Evolutionary conservation across 2,888 invertebrate genomes (phyloP), one percentile per base, ranked within the genome.

Genomic region (Melanostoma mellinum): DNA sequence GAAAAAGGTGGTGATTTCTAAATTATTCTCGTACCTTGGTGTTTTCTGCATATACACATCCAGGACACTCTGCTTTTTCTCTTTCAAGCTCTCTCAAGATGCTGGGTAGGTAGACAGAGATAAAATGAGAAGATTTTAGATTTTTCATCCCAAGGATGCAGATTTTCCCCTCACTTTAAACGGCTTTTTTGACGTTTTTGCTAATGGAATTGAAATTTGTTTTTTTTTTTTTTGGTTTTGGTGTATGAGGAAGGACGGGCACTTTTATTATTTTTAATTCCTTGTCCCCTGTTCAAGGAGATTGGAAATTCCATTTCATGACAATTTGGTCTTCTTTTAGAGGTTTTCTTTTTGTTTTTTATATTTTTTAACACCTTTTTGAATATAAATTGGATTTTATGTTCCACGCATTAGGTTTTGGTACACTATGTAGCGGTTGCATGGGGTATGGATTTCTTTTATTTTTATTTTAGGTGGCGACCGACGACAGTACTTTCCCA

Each of bases 331-430:
- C 63, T 65, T 71, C 71, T 75, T 73, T 72, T 35, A 52, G 53
- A 71, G 52, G 4, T 32, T 4, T 2, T 46, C 6, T 52, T 53
- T 42, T 6, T 56, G 52, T 77, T 69, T 60, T 52, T 48, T 61
- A 38, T 73, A 32, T 71, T 35, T 69, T 77, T 63, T 79, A 71
- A 80, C 72, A 87, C 88, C 86, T 89, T 87, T 88, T 88, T 90
- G 90, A 90, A 90, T 90, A 90, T 90, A 90, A 90, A 90, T 90
- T 90, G 90, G 89, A 90, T 89, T 90, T 90, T 90, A 84, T 79
- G 84, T 60, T 71, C 55, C 69, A 84, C 84, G 84, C 79, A 82
- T 82, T 82, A 69, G 82, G 77, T 82, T 84, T 79, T 56, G 79
- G 84, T 60, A 75, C 71, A 79, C 71, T 79, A 38, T 50, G 30